A percentile compares a stretch with the other conserved stretches of the same genome.
Conservation (phyloP, 2,113 vertebrate species). For the Egretta garzetta region DNA sequence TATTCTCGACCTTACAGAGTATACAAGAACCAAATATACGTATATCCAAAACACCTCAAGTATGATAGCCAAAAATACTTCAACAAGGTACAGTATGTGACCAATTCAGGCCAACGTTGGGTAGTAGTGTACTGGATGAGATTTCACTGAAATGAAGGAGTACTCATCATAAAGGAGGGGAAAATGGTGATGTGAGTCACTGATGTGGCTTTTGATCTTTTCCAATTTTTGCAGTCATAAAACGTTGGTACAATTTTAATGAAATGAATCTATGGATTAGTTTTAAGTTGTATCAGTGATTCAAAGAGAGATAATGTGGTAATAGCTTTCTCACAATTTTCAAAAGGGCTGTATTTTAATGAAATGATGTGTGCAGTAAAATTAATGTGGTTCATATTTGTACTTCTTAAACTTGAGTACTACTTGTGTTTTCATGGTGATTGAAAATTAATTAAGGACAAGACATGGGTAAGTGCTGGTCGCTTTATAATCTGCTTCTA, state of each 20-base stretch:
- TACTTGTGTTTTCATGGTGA: background rate
- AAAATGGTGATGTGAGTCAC: background rate
- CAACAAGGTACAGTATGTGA: constrained; percentile 84
- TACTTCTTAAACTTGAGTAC: background rate
- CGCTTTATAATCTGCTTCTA: background rate
- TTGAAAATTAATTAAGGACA: background rate
- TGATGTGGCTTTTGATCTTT: background rate
- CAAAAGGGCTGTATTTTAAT: background rate
- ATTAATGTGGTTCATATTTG: background rate
- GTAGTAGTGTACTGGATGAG: background rate
- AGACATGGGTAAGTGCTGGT: background rate
- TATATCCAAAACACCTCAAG: constrained; percentile 96
- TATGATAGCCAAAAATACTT: constrained; percentile 98
- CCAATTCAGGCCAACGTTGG: fast-evolving
- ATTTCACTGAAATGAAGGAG: background rate
- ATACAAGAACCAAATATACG: constrained; percentile 97
- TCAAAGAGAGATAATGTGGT: background rate
- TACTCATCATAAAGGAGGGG: background rate
- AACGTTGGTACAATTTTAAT: background rate
- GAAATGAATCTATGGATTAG: background rate
- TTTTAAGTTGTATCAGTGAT: background rate
- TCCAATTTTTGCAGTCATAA: background rate
- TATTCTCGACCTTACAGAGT: constrained; percentile 90
- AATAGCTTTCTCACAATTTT: background rate
- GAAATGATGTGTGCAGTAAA: background rate